Evolutionary conservation across 2,113 vertebrate genomes (phyloP), one percentile per base, ranked within the genome.

Genomic region (Petrocephalus microphthalmus): DNA sequence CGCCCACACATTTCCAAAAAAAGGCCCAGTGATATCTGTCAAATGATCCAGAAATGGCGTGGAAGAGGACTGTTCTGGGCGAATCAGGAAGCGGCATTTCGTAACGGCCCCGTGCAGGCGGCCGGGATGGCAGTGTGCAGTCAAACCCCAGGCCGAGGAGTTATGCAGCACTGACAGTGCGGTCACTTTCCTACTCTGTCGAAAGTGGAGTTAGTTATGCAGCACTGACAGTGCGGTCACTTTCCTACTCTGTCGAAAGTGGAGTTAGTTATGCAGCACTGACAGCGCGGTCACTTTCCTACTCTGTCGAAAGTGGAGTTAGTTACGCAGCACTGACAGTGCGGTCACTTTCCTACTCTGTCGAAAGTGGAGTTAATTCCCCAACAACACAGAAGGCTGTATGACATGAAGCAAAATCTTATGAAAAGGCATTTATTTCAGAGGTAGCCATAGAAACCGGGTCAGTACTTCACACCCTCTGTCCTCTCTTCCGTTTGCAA

Each of bases 371-470:
- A 78, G 71, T 42, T 19, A 42, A 87, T 67, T 67, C n/a, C 42
- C 45, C 86, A 22, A 51, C 86, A 71, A 29, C 37, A 29, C 56
- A 47, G 56, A 22, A 60, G 29, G 19, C 52, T 54, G 45, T 7
- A 49, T 83, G 81, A 47, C 22, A 51, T 29, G 81, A 33, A 57
- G 49, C 49, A 78, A 81, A 87, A 87, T 54, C 29, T 57, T 54
- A 33, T 3, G 17, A 33, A 53, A 45, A 22, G 29, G 71, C 51
- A 29, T 60, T 45, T 57, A 49, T 42, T 56, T 49, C 25, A 47
- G 74, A 57, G 78, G 87, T 82, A 88, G 87, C 53, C 74, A 88
- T 84, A 53, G 78, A 88, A 57, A 88, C 52, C 8, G 22, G 49
- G 78, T 49, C 54, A 49, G 78, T 83, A 49, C 74, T 83, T 82